Percentiles rank a stretch among this genome's conserved stretches.
phyloP scores from a whole-genome alignment of 1,140 invertebrate species.

The Lepidurus packardi region DNA sequence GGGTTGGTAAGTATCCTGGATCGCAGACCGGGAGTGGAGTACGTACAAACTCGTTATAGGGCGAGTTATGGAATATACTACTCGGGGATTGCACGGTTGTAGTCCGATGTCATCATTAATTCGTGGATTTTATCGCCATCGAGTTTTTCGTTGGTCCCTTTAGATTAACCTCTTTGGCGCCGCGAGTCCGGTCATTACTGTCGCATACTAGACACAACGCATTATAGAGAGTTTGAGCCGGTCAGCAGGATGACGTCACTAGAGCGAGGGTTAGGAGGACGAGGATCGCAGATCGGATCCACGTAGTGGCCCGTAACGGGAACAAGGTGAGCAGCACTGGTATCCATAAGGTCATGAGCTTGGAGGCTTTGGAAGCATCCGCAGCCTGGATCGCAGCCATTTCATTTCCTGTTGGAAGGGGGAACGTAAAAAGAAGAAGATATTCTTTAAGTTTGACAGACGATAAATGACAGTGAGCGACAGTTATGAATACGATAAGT shows the following conservation, averaged over 20 bases:
- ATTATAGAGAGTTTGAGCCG: too few relatives aligned
- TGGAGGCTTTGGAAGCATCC: conserved; percentile 24
- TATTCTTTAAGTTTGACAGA: not conserved
- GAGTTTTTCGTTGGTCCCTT: conserved; percentile 9
- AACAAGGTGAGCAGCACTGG: not conserved
- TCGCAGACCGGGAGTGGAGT: not conserved
- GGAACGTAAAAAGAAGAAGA: conserved; percentile 24
- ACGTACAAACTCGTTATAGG: not conserved
- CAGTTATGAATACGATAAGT: conserved; percentile 1
- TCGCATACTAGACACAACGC: not conserved
- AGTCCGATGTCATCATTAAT: not conserved
- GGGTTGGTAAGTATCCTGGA: not conserved
- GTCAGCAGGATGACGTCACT: not conserved
- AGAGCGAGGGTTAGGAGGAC: not conserved
- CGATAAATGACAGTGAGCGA: not conserved
- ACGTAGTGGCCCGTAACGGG: not conserved
- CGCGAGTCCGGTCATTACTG: not conserved
- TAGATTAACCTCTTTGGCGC: not conserved
- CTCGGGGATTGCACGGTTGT: too few relatives aligned
- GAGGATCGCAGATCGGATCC: not conserved
- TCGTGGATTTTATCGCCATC: not conserved
- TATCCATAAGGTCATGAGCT: not conserved
- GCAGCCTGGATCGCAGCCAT: conserved; percentile 36
- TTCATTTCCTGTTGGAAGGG: conserved; percentile 30
- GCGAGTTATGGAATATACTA: not conserved